Evolutionary conservation across 2,797 vertebrate species (phyloP).

Genomic region (Naso thynnoides): DNA sequence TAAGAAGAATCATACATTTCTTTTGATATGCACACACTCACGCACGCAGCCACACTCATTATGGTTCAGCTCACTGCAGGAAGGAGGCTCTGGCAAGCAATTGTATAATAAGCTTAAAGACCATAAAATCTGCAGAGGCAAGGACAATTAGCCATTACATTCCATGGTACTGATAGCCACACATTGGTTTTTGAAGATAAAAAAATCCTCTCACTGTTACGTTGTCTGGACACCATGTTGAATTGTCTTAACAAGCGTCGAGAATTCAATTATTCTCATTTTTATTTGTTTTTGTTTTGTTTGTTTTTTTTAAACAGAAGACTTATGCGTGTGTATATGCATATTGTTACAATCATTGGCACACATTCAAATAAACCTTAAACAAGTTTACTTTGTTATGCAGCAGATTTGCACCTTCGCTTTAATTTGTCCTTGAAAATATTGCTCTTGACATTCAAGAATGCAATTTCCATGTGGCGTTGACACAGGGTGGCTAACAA

Average conservation of each 20-base stretch:
- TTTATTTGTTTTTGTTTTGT: slow-evolving; percentile 56
- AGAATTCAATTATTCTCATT: slow-evolving; percentile 80
- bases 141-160: slow-evolving; percentile 85
- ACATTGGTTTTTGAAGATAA: slow-evolving; percentile 83
- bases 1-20: slow-evolving; percentile 53
- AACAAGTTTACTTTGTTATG: slow-evolving; percentile 69
- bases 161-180: slow-evolving; percentile 73
- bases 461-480: slow-evolving; percentile 77
- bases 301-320: slow-evolving; percentile 38
- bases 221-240: slow-evolving; percentile 80
- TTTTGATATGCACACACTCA: slow-evolving; percentile 62
- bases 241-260: slow-evolving; percentile 78
- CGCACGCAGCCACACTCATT: slow-evolving; percentile 75
- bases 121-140: slow-evolving; percentile 84
- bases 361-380: slow-evolving; percentile 62
- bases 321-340: slow-evolving; percentile 60
- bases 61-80: slow-evolving; percentile 83
- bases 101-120: slow-evolving; percentile 96
- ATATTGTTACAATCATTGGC: slow-evolving; percentile 64
- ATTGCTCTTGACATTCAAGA: slow-evolving; percentile 79
- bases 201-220: slow-evolving; percentile 70
- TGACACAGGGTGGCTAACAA: slow-evolving; percentile 62
- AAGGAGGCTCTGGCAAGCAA: slow-evolving; percentile 88
- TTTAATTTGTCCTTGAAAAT: slow-evolving; percentile 80
- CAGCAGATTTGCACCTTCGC: slow-evolving; percentile 58